These are phyloP conservation scores for Xiphophorus couchianus DNA, from an alignment of 2,113 vertebrate species.

Conservation along the genomic window DNA sequence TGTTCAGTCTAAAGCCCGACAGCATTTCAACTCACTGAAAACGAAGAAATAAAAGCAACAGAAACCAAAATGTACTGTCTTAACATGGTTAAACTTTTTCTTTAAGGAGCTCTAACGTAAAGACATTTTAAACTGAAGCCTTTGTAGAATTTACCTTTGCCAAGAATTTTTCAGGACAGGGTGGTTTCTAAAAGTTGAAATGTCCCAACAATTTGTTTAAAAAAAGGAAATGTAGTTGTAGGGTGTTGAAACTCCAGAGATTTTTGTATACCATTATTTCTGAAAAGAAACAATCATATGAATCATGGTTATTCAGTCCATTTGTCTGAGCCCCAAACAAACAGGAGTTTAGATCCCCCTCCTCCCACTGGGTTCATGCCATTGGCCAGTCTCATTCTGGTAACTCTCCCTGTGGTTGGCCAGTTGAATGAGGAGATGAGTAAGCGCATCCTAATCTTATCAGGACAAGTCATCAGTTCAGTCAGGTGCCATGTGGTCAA, in stretches of 20 bases:
- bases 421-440: slow-evolving; percentile 63
- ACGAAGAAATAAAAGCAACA: neutral
- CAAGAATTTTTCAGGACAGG: neutral
- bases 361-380: slow-evolving; percentile 14
- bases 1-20: neutral
- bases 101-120: too few species aligned
- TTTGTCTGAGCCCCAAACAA: slow-evolving; percentile 44
- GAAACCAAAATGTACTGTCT: neutral
- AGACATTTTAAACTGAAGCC: too few species aligned
- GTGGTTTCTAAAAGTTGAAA: neutral
- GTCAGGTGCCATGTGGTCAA: slow-evolving; percentile 50
- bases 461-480: slow-evolving; percentile 48
- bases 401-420: slow-evolving; percentile 56
- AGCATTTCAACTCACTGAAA: neutral
- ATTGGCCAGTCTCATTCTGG: slow-evolving; percentile 29
- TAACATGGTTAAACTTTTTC: too few species aligned
- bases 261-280: neutral
- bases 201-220: too few species aligned
- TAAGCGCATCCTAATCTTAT: slow-evolving; percentile 60
- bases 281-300: neutral
- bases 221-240: too few species aligned
- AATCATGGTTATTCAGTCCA: slow-evolving; percentile 29
- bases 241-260: too few species aligned
- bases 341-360: slow-evolving; percentile 32
- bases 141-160: too few species aligned